A percentile compares a stretch with the other conserved stretches of the same genome.
phyloP scores from a whole-genome alignment of 1,140 invertebrate species.

The Anthonomus grandis region DNA sequence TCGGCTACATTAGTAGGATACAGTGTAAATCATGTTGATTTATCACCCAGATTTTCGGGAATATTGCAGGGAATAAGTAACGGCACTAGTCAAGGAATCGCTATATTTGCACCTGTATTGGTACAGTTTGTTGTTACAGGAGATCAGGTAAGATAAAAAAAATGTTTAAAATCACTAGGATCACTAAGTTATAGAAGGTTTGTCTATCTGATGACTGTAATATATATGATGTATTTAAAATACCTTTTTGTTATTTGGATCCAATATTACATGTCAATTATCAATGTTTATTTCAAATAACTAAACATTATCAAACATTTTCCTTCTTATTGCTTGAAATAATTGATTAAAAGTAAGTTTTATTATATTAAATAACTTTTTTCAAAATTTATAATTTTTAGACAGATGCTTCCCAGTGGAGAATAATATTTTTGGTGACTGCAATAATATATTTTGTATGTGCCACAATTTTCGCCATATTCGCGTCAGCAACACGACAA shows the following conservation, averaged over 20 bases:
- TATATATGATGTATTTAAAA: too few species aligned
- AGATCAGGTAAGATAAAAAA: slow-evolving; percentile 58
- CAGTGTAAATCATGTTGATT: slow-evolving; percentile 66
- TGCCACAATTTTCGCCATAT: background rate
- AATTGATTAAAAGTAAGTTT: background rate
- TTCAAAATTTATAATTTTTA: slow-evolving; percentile 1
- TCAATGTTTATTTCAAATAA: background rate
- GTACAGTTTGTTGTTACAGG: slow-evolving; percentile 62
- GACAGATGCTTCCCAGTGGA: background rate
- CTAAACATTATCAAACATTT: background rate
- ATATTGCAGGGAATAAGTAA: slow-evolving; percentile 76
- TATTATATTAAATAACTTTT: background rate
- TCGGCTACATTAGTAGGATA: slow-evolving; percentile 70
- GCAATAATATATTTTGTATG: background rate
- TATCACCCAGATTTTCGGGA: slow-evolving; percentile 70
- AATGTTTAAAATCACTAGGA: too few species aligned
- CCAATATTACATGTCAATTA: background rate
- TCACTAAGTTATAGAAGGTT: too few species aligned
- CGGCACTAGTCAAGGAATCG: slow-evolving; percentile 66
- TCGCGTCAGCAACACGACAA: slow-evolving; percentile 1
- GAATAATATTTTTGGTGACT: background rate
- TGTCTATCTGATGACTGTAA: too few species aligned
- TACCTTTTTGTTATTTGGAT: background rate
- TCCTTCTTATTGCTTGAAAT: background rate
- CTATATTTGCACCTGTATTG: slow-evolving; percentile 66